phyloP scores from a whole-genome alignment of 1,140 invertebrate species.

The Zaprionus africanus region DNA sequence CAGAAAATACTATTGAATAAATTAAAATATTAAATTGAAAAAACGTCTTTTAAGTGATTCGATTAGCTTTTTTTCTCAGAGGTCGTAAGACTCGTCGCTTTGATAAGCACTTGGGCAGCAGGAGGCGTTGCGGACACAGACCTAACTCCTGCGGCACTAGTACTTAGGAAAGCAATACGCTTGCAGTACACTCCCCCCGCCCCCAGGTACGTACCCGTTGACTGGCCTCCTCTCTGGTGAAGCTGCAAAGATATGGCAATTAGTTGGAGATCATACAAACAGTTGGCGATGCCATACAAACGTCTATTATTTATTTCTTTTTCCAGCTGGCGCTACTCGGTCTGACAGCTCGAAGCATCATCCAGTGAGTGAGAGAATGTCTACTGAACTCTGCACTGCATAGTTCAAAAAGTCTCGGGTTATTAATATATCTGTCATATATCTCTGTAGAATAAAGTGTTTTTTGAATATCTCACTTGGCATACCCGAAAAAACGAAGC shows the following conservation, averaged over 20 bases:
- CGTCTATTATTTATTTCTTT: neutral
- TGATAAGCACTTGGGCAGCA: conserved; percentile 85
- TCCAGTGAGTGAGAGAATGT: conserved; percentile 32
- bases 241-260: conserved; percentile 3
- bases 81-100: conserved; percentile 72
- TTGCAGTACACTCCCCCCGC: neutral
- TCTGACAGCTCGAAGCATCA: neutral
- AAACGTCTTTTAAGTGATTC: conserved; percentile 13
- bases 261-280: neutral
- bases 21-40: conserved; percentile 55
- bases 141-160: conserved; percentile 85
- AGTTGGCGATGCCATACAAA: neutral
- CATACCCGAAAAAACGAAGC: conserved; percentile 47
- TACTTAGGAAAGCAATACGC: conserved; percentile 84
- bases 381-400: conserved; percentile 60
- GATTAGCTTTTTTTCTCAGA: neutral
- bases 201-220: neutral
- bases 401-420: conserved; percentile 57
- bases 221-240: neutral
- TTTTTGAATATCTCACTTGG: conserved; percentile 13
- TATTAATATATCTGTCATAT: conserved; percentile 56
- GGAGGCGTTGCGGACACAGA: conserved; percentile 77
- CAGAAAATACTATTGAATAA: conserved; percentile 62
- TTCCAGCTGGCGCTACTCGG: neutral
- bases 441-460: neutral